Percentiles rank a stretch among this genome's conserved stretches.
These are phyloP conservation scores for Drosophila engyochracea DNA, from an alignment of 2,888 invertebrate genomes.

Conservation along the genomic window DNA sequence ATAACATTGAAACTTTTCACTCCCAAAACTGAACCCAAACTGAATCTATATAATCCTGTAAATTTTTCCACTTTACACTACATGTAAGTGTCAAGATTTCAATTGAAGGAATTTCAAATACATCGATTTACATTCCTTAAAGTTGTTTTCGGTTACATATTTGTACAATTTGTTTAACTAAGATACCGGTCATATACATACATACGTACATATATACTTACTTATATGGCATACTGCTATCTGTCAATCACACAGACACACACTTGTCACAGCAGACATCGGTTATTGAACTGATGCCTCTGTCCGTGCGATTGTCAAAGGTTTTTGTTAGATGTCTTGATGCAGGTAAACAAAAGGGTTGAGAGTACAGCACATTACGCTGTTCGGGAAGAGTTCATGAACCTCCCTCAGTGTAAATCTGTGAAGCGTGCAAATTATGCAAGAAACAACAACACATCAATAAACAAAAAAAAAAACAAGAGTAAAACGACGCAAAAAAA, in stretches of 20 bases:
- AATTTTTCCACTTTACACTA: background rate
- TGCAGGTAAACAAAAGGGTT: conserved; percentile 39
- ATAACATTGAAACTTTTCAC: background rate
- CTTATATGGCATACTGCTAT: background rate
- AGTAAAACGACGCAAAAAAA: conserved; percentile 35
- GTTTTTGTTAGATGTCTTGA: conserved; percentile 43
- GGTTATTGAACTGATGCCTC: conserved; percentile 53
- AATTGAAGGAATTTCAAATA: background rate
- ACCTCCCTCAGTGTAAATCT: conserved; percentile 49
- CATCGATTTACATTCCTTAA: background rate
- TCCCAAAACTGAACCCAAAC: background rate
- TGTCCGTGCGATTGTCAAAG: conserved; percentile 42
- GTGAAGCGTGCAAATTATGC: conserved; percentile 76
- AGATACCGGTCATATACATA: background rate
- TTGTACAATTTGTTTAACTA: background rate
- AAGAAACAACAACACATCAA: conserved; percentile 35
- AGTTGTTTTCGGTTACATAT: background rate
- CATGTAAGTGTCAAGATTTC: background rate
- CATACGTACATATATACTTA: background rate
- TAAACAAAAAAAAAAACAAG: background rate
- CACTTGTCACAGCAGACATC: conserved; percentile 30
- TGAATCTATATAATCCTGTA: too few relatives aligned
- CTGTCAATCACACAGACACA: background rate
- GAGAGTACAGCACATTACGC: conserved; percentile 22
- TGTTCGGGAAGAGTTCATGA: conserved; percentile 50